These are phyloP conservation scores for Anolis carolinensis DNA, from an alignment of 2,113 vertebrate species.

Conservation along the genomic window DNA sequence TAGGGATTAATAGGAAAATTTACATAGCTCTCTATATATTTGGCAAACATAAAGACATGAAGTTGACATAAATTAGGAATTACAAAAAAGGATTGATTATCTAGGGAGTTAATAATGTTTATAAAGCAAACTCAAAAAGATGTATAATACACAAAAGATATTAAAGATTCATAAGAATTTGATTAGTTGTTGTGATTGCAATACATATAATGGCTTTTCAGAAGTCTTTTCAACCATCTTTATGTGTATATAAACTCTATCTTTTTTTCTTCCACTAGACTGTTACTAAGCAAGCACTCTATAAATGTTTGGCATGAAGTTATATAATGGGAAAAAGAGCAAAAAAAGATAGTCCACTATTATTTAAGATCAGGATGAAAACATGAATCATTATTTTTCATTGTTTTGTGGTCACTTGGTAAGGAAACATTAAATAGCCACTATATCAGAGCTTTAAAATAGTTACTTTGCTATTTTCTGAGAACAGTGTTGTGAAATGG, in stretches of 20 bases:
- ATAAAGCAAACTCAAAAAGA: slow-evolving; percentile 7
- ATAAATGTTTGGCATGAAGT: slow-evolving; percentile 15
- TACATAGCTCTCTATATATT: not conserved
- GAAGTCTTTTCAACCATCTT: slow-evolving; percentile 26
- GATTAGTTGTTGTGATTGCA: slow-evolving; percentile 38
- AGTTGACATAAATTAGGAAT: slow-evolving; percentile 25
- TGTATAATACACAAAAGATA: slow-evolving; percentile 29
- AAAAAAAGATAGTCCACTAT: not conserved
- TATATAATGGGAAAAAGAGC: not conserved
- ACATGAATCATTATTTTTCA: slow-evolving; percentile 23
- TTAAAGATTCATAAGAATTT: slow-evolving; percentile 37
- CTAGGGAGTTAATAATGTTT: not conserved
- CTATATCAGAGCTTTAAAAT: not conserved
- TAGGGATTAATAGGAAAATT: not conserved
- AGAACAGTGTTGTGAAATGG: not conserved
- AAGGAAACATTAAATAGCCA: not conserved
- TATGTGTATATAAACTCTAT: slow-evolving; percentile 39
- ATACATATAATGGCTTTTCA: slow-evolving; percentile 31
- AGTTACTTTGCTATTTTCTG: not conserved
- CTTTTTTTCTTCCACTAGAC: slow-evolving; percentile 25
- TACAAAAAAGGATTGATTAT: slow-evolving; percentile 34
- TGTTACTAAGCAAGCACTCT: slow-evolving; percentile 42
- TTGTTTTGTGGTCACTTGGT: not conserved
- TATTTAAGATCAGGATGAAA: slow-evolving; percentile 20
- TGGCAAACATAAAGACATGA: slow-evolving; percentile 14